Conservation (phyloP, 1,140 invertebrate genomes). For the Manduca sexta region DNA sequence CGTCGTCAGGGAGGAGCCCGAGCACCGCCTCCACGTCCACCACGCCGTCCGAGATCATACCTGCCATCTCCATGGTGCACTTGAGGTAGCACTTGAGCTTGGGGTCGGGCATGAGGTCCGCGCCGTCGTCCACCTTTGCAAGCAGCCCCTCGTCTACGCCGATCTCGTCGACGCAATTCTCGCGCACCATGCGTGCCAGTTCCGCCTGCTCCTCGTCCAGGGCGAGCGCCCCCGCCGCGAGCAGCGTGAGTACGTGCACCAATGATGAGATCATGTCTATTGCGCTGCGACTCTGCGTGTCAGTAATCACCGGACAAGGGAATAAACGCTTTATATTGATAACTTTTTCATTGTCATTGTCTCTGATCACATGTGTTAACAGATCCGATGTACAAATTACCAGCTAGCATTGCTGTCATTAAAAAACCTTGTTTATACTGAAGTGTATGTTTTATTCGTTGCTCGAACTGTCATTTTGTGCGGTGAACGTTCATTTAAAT, state of each 20-base stretch:
- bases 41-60: slow-evolving; percentile 50
- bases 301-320: not conserved
- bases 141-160: slow-evolving; percentile 39
- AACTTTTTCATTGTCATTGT: slow-evolving; percentile 25
- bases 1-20: slow-evolving; percentile 41
- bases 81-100: slow-evolving; percentile 62
- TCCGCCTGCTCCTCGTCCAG: slow-evolving; percentile 58
- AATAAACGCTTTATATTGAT: slow-evolving; percentile 23
- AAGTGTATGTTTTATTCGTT: slow-evolving; percentile 13
- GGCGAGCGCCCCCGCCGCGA: not conserved
- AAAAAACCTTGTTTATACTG: slow-evolving; percentile 26
- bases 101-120: slow-evolving; percentile 34
- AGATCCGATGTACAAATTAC: slow-evolving; percentile 26
- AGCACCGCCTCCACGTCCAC: slow-evolving; percentile 55
- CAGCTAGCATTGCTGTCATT: slow-evolving; percentile 24
- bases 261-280: too few species aligned
- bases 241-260: too few species aligned
- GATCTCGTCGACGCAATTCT: slow-evolving; percentile 46
- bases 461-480: slow-evolving; percentile 26
- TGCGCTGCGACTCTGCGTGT: too few species aligned
- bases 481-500: slow-evolving; percentile 29
- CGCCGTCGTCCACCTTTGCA: slow-evolving; percentile 42
- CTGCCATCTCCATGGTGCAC: slow-evolving; percentile 60
- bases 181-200: slow-evolving; percentile 47
- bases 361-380: slow-evolving; percentile 7